Base-by-base conservation (phyloP, 2,113 vertebrate genomes). In the Chrysemys picta region DNA sequence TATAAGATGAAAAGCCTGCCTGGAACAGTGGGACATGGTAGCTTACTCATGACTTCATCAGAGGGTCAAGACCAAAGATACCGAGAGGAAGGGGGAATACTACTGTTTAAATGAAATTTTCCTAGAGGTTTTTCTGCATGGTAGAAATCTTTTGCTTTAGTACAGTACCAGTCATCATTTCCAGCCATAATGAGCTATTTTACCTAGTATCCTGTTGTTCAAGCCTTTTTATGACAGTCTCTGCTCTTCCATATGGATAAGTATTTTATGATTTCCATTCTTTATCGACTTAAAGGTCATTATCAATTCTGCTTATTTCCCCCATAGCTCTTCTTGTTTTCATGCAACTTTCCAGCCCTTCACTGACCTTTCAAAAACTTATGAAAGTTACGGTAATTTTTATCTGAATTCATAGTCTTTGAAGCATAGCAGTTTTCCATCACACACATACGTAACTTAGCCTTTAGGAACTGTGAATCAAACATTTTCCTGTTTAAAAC, bases 281-380 rank as follows among this genome's bases (percentile, higher is more conserved):
- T 96, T 96, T 96, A 95, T 97, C 95, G 93, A 89, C 90, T 94
- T 98, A 97, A 97, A 97, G 94, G 91, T 98, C 94, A 95, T 98
- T 98, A 97, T 90, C 91, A 97, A 96, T 98, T 98, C 87, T 84
- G 89, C 57, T 90, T 96, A 89, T 95, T 96, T 96, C 92, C 92
- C 94, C 87, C 69, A n/a, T 65, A 95, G 95, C 85, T 96, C 93
- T 96, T 91, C 62, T 87, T 97, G 59, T 91, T 97, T 96, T 95
- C 84, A 76, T 85, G 80, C 87, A 96, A 94, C 89, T 97, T 97
- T 82, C 83, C 25, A 91, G 80, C 78, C 92, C 94, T 97, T 96
- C 91, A 31, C 54, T 97, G 96, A 98, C 95, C 95, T 98, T 98
- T 98, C 85, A 96, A 94, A 96, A 95, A 96, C 89, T 95, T 97